A percentile compares a stretch with the other conserved stretches of the same genome.
Conservation (phyloP, 2,113 vertebrate genomes). For the Gnathonemus longibarbis region DNA sequence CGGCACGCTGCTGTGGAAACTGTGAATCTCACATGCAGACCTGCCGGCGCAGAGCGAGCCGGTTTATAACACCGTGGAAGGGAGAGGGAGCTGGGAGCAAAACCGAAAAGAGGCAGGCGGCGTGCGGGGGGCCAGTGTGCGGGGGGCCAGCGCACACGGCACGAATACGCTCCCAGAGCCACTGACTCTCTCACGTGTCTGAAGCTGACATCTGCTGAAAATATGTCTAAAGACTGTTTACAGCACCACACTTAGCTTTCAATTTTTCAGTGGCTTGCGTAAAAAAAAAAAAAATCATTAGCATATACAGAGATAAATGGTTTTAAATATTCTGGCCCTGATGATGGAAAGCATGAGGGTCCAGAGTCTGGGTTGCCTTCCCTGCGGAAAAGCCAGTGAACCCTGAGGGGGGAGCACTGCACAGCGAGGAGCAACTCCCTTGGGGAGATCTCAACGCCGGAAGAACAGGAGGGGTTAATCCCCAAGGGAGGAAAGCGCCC, state of each 20-base stretch:
- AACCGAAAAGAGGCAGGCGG: not conserved
- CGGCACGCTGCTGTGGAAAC: constrained; percentile 11
- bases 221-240: not conserved
- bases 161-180: not conserved
- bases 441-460: not conserved
- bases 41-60: not conserved
- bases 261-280: not conserved
- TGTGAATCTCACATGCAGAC: constrained; percentile 18
- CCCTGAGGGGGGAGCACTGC: not conserved
- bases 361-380: not conserved
- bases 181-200: not conserved
- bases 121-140: not conserved
- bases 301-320: not conserved
- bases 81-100: not conserved
- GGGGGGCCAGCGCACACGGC: not conserved
- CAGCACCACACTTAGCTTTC: not conserved
- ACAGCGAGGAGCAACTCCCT: not conserved
- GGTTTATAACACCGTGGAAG: not conserved
- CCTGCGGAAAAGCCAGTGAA: not conserved
- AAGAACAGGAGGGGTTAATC: not conserved
- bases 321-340: not conserved
- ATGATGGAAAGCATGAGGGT: not conserved
- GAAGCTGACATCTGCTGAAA: not conserved
- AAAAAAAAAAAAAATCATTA: not conserved
- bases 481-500: not conserved